Evolutionary conservation across 2,113 vertebrate genomes (phyloP), one percentile per base, ranked within the genome.

Genomic region (Galemys pyrenaicus): DNA sequence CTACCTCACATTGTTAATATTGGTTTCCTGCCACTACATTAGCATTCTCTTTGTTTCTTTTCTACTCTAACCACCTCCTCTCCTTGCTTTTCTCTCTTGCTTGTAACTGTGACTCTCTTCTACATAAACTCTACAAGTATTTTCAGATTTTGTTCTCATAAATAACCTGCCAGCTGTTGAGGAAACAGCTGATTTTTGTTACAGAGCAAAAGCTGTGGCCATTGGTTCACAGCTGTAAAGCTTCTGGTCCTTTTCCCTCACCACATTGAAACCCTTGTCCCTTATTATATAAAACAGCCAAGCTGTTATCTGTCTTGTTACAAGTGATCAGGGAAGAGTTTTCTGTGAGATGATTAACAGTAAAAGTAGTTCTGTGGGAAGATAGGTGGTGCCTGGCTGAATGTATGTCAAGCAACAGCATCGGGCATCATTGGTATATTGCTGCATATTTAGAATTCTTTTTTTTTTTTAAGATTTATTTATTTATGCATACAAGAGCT

Each of bases 131-230:
- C 65, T 73, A 32, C 65, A 75, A 1, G 32, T 91, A 81, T 87
- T 85, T 82, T 64, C 58, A 46, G 30, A 39, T 39, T 49, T 93
- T 15, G 22, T 89, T 92, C 95, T 81, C 24, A 3, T 54, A 19
- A 62, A 70, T 80, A 65, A 81, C 91, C 87, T 92, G 83, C 94
- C 93, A 96, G 73, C 91, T 94, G 91, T 89, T 91, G 70, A 84
- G 62, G 58, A 41, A 87, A 92, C 93, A 97, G 95, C 75, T 97
- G 94, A 87, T 35, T 95, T 94, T 64, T 83, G 60, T 92, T 89
- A 46, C 22, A 7, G 8, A 16, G 17, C 78, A 26, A 60, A 89
- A 91, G 75, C 91, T 56, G 73, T 67, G 78, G 49, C 68, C 49
- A 3, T 1, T 78, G 56, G 30, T n/a, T 84, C 77, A 85, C 87